These are phyloP conservation scores for Cabera pusaria DNA, from an alignment of 2,888 invertebrate species.

Conservation along the genomic window DNA sequence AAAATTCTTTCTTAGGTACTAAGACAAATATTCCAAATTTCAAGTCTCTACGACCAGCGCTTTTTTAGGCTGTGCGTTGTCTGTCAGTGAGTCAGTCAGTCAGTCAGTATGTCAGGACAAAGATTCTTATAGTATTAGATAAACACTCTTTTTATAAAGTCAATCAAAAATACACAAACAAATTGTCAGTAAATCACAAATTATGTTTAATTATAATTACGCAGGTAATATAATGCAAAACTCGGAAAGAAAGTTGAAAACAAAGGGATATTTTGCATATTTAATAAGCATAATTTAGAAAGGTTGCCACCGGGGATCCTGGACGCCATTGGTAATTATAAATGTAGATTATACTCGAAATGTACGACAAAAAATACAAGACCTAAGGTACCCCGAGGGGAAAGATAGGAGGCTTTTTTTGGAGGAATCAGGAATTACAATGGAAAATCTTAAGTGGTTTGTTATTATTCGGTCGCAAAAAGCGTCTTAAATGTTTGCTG, in stretches of 20 bases:
- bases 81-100: no score
- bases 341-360: slow-evolving; percentile 31
- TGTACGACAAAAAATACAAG: slow-evolving; percentile 38
- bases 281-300: slow-evolving; percentile 31
- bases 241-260: slow-evolving; percentile 23
- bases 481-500: no score
- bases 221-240: slow-evolving; percentile 26
- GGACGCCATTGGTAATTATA: slow-evolving; percentile 30
- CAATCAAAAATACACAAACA: background rate
- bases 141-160: no score
- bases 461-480: no score
- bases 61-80: no score
- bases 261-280: slow-evolving; percentile 33
- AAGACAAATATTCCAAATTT: no score
- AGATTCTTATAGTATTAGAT: no score
- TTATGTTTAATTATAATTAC: slow-evolving; percentile 19
- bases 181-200: slow-evolving; percentile 6
- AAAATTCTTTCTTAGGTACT: no score
- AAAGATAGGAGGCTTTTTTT: background rate
- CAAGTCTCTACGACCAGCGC: no score
- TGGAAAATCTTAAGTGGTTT: no score
- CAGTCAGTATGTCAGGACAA: no score
- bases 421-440: no score
- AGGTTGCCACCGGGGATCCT: slow-evolving; percentile 15
- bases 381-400: slow-evolving; percentile 20